Conservation (phyloP, 1,140 invertebrate species). For the Galleria mellonella region DNA sequence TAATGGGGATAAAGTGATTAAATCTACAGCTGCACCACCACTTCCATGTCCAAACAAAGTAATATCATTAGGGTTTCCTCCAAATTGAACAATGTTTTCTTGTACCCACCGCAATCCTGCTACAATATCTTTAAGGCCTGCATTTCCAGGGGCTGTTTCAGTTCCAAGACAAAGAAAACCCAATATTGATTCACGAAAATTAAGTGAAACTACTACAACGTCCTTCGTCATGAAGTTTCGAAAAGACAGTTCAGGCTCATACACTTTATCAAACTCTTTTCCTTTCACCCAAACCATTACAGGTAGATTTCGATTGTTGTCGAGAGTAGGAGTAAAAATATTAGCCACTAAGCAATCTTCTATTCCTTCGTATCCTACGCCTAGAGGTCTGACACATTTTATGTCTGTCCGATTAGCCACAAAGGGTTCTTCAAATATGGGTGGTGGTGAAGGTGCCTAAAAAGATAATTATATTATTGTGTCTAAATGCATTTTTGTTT, state of each 20-base stretch:
- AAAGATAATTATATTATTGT: slow-evolving; percentile 11
- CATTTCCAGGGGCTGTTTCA: slow-evolving; percentile 86
- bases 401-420: slow-evolving; percentile 37
- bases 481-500: too few relatives aligned
- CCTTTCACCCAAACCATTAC: slow-evolving; percentile 68
- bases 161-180: slow-evolving; percentile 76
- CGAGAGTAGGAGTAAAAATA: slow-evolving; percentile 36
- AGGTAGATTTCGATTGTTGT: slow-evolving; percentile 21
- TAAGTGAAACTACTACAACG: slow-evolving; percentile 43
- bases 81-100: slow-evolving; percentile 92
- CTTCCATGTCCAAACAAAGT: slow-evolving; percentile 95
- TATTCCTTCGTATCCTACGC: slow-evolving; percentile 48
- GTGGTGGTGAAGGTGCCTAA: slow-evolving; percentile 47
- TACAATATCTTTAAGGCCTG: slow-evolving; percentile 94
- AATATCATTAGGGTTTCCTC: slow-evolving; percentile 91
- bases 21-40: slow-evolving; percentile 94
- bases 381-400: slow-evolving; percentile 46
- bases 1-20: slow-evolving; percentile 65
- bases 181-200: slow-evolving; percentile 55
- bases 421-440: slow-evolving; percentile 35
- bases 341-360: slow-evolving; percentile 55
- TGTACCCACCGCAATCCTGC: slow-evolving; percentile 93
- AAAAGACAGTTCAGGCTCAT: slow-evolving; percentile 34
- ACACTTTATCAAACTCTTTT: slow-evolving; percentile 38
- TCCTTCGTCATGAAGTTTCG: slow-evolving; percentile 43